A percentile compares a stretch with the other conserved stretches of the same genome.
These are phyloP conservation scores for Choreutis nemorana DNA, from an alignment of 2,888 invertebrate species.

Conservation along the genomic window DNA sequence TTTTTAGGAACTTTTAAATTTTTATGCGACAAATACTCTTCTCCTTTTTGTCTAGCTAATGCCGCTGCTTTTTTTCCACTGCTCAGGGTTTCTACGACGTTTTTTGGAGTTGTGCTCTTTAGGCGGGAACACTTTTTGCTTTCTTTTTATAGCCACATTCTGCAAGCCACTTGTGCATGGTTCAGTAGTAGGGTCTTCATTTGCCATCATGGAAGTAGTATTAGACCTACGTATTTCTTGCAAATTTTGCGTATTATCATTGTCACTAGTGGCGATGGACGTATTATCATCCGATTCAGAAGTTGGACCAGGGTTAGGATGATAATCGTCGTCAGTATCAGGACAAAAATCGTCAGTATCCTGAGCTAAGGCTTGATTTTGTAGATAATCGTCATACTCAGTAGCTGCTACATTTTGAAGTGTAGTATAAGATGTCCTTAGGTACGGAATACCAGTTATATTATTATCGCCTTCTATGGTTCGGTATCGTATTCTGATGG, in stretches of 20 bases:
- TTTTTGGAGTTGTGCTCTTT: conserved; percentile 10
- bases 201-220: conserved; percentile 5
- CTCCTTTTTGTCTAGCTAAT: conserved; percentile 8
- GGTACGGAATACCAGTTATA: conserved; percentile 4
- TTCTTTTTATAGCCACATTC: too few species aligned
- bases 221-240: conserved; percentile 6
- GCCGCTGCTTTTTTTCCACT: conserved; percentile 10
- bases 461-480: too few species aligned
- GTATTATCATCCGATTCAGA: conserved; percentile 5
- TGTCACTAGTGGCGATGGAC: conserved; percentile 6
- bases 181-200: too few species aligned
- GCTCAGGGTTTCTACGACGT: conserved; percentile 8
- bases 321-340: conserved; percentile 7
- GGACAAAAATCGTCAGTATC: conserved; percentile 8
- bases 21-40: too few species aligned
- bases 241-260: conserved; percentile 5
- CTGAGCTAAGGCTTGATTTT: conserved; percentile 6
- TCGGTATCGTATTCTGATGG: too few species aligned
- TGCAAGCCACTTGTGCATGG: too few species aligned
- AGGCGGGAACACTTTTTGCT: too few species aligned
- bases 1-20: conserved; percentile 6
- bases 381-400: conserved; percentile 5
- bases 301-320: conserved; percentile 6
- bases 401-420: conserved; percentile 6
- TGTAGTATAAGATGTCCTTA: conserved; percentile 6